phyloP scores from a whole-genome alignment of 2,888 invertebrate genomes.

The Drosophila nr. medialis region DNA sequence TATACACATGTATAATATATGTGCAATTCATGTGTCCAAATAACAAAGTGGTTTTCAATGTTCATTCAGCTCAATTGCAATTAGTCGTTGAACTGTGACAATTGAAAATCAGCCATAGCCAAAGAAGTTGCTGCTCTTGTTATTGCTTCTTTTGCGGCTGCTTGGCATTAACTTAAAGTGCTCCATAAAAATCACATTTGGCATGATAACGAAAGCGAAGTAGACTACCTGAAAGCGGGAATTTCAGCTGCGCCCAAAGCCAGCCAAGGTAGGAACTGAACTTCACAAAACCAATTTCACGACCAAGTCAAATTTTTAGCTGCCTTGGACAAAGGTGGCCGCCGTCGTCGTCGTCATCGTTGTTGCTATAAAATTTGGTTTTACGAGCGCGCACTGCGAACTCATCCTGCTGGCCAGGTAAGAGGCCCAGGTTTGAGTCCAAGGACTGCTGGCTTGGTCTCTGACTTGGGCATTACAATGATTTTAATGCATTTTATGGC shows the following conservation, averaged over 20 bases:
- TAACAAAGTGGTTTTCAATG: constrained; percentile 56
- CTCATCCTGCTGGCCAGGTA: constrained; percentile 65
- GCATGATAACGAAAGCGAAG: constrained; percentile 62
- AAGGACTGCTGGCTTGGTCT: constrained; percentile 37
- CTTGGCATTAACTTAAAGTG: constrained; percentile 71
- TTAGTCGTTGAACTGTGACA: constrained; percentile 63
- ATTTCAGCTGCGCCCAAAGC: constrained; percentile 52
- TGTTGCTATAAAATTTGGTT: constrained; percentile 72
- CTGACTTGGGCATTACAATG: constrained; percentile 76
- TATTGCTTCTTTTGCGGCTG: constrained; percentile 30
- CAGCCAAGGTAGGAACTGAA: constrained; percentile 8
- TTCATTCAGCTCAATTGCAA: constrained; percentile 42
- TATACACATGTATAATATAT: neutral
- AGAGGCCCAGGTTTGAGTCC: constrained; percentile 35
- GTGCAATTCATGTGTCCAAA: neutral
- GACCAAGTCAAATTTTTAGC: constrained; percentile 5
- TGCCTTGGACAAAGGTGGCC: constrained; percentile 23
- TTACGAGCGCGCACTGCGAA: constrained; percentile 62
- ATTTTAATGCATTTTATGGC: constrained; percentile 77
- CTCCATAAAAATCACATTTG: constrained; percentile 75
- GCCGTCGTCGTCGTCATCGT: constrained; percentile 24
- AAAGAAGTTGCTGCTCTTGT: constrained; percentile 40
- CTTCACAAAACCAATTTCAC: constrained; percentile 30
- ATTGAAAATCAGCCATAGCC: constrained; percentile 67
- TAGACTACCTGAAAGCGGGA: constrained; percentile 23